Base-by-base conservation (phyloP, 1,140 invertebrate species). In the Brachionus sp. region DNA sequence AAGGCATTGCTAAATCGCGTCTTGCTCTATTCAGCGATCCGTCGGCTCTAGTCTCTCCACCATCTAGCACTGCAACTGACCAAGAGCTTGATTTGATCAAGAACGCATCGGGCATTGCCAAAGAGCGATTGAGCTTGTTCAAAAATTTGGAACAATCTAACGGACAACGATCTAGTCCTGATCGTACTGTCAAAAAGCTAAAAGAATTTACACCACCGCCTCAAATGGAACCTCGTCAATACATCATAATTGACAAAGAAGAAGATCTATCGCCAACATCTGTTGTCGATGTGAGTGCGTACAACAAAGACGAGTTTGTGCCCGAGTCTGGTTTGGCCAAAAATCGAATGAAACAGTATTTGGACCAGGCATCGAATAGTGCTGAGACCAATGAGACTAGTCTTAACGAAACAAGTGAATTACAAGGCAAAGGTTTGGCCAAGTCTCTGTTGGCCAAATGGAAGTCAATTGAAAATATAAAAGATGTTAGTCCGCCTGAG, bases 331-430 rank as follows among this genome's bases (percentile, higher is more conserved):
- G 77, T 13, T 25, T 80, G 39, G 77, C 77, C 37, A 80, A 62
- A 16, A 62, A 57, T 13, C 46, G 77, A 57, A 62, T 80, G 50
- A 80, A 80, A 80, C 77, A 80, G 77, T 80, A 80, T 80, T 80
- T 80, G 16, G 77, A 80, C 10, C 35, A 39, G 16, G 50, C 50
- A 16, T 35, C 16, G 0, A 62, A 23, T n/a, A 66, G 39, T 19
- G 25, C 12, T 44, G n/a, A 29, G 29, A 29, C 29, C 2, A 62
- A 57, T 5, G 50, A 57, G 16, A 80, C 50, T 12, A 66, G 35
- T 23, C n/a, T 42, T 12, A 66, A 33, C 6, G 77, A 57, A 29
- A 44, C 50, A 10, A 44, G 16, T 5, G 77, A 80, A 64, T 19
- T 62, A 37, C 77, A 62, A 39, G 50, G 50, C 12, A 80, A 80